Conservation (phyloP, 30 jellyfish, hydroid and myxozoan species). For the Phacellophora camtschatica region DNA sequence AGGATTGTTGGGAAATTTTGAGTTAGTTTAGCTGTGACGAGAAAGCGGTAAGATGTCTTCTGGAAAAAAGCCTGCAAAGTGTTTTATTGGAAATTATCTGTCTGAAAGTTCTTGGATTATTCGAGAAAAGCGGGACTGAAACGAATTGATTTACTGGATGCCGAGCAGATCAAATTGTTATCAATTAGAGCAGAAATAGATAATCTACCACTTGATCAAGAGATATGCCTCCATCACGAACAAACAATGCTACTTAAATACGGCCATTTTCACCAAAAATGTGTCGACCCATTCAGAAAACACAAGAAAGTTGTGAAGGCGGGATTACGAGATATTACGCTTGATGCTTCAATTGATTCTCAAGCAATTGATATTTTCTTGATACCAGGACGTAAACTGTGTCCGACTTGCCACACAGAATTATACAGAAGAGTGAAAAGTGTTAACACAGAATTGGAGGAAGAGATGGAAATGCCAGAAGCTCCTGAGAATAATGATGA, state of each 20-base stretch:
- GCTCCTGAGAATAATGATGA: not conserved
- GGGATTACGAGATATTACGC: conserved; percentile 9
- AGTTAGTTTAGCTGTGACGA: too few species aligned
- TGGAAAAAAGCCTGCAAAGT: too few species aligned
- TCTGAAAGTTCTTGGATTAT: too few species aligned
- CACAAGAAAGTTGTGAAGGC: conserved; percentile 10
- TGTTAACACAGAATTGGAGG: not conserved
- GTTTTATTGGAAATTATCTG: too few species aligned
- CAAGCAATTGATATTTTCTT: not conserved
- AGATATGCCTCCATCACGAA: conserved; percentile 8
- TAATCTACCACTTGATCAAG: not conserved
- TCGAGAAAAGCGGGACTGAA: not conserved
- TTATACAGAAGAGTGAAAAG: not conserved
- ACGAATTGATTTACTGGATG: not conserved
- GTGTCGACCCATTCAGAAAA: not conserved
- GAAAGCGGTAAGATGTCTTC: too few species aligned
- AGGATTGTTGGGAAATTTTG: too few species aligned
- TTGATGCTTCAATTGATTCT: not conserved
- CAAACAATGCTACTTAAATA: not conserved
- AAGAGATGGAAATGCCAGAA: conserved; percentile 6
- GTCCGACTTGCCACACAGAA: conserved; percentile 50
- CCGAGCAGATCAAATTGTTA: not conserved
- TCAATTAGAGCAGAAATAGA: conserved; percentile 2
- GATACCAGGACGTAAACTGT: conserved; percentile 46
- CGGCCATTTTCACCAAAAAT: not conserved